Evolutionary conservation across 2,888 invertebrate genomes (phyloP).

Genomic region (Apotomis betuletana): DNA sequence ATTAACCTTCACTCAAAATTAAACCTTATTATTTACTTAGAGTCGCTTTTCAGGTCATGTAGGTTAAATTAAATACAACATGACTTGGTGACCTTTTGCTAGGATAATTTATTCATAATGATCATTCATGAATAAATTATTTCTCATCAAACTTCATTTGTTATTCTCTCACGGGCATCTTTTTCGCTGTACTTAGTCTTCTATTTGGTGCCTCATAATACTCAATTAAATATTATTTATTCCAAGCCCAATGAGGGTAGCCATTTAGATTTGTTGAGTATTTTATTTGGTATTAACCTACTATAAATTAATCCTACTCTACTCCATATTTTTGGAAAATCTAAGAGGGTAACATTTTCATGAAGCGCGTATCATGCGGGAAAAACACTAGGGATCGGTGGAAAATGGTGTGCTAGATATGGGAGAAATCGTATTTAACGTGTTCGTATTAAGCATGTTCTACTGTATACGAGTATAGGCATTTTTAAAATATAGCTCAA

Average conservation of each 20-base stretch:
- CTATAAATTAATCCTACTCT: no score
- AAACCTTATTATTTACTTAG: no score
- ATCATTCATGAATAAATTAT: constrained; percentile 26
- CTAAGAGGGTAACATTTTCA: no score
- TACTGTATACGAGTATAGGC: background rate
- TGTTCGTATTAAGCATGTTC: no score
- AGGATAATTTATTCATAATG: background rate
- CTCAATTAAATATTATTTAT: constrained; percentile 16
- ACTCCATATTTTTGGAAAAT: no score
- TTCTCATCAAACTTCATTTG: constrained; percentile 14
- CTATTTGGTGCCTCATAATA: background rate
- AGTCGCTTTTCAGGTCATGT: no score
- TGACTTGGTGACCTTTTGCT: constrained; percentile 11
- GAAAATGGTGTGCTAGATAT: no score
- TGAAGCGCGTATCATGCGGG: no score
- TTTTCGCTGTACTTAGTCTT: constrained; percentile 3
- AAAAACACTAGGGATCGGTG: no score
- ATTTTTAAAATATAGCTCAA: background rate
- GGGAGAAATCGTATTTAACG: no score
- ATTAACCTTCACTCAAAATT: no score
- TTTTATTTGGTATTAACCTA: background rate
- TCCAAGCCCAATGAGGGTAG: background rate
- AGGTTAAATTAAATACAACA: background rate
- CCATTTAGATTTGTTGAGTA: constrained; percentile 8
- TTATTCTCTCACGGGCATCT: constrained; percentile 28